These are phyloP conservation scores for Xenops minutus DNA, from an alignment of 2,797 vertebrate species.

Conservation along the genomic window DNA sequence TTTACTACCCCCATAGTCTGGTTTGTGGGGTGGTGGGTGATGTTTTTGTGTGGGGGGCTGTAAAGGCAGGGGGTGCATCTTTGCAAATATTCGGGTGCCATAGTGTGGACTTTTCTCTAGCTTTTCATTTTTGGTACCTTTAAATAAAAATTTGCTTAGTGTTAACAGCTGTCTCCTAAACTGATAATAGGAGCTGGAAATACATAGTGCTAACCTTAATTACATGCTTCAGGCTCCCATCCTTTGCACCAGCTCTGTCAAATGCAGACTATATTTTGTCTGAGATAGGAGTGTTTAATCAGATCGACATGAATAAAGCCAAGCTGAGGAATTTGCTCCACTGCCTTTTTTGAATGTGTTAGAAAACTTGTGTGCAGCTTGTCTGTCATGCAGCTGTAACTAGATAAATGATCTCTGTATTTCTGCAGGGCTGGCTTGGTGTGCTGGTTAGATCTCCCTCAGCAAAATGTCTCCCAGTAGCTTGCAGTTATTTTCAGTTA, in stretches of 20 bases:
- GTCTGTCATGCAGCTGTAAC: not conserved
- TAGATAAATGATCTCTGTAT: not conserved
- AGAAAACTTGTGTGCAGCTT: not conserved
- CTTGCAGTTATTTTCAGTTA: not conserved
- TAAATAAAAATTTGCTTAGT: not conserved
- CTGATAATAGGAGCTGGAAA: not conserved
- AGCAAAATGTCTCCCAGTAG: not conserved
- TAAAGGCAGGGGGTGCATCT: not conserved
- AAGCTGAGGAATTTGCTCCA: not conserved
- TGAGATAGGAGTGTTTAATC: conserved; percentile 4
- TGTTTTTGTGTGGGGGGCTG: fast-evolving
- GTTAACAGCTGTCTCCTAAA: not conserved
- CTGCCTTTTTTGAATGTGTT: not conserved
- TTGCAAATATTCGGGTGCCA: not conserved
- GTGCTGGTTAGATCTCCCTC: not conserved
- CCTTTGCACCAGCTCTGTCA: not conserved
- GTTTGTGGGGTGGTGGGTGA: not conserved
- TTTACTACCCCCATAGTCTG: not conserved
- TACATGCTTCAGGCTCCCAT: not conserved
- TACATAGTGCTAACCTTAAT: not conserved
- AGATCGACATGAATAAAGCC: not conserved
- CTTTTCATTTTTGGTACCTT: not conserved
- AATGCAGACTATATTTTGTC: not conserved
- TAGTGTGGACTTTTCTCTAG: not conserved
- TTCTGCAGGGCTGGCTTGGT: not conserved